phyloP scores from a whole-genome alignment of 2,113 vertebrate species.

The Lepus europaeus region DNA sequence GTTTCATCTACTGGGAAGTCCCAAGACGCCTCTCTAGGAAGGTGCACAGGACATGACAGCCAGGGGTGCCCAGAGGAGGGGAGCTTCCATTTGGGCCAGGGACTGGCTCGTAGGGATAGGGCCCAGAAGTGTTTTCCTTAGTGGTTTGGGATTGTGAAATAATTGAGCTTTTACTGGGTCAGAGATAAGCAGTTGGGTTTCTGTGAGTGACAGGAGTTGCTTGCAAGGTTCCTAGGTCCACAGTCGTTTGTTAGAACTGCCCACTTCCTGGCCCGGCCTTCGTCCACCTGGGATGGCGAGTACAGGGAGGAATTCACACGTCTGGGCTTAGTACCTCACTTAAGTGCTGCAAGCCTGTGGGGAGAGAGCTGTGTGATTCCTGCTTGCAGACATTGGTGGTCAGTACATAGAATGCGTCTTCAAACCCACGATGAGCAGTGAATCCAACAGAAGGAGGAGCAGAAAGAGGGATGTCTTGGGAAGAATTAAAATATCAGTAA shows the following conservation, averaged over 20 bases:
- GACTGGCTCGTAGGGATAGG: no score
- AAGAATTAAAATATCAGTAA: not conserved
- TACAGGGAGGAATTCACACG: not conserved
- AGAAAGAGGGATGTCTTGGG: not conserved
- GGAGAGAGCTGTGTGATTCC: not conserved
- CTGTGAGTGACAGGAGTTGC: not conserved
- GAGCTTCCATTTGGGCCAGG: not conserved
- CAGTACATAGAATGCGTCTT: not conserved
- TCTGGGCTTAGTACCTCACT: not conserved
- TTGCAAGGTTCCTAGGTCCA: not conserved
- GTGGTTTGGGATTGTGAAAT: not conserved
- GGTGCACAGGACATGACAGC: not conserved
- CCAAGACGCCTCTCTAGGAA: not conserved
- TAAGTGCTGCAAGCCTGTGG: not conserved
- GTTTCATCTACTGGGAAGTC: no score
- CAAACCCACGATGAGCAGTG: not conserved
- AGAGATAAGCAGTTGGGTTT: not conserved
- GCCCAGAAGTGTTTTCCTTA: not conserved
- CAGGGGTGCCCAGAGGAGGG: no score
- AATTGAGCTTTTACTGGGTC: not conserved
- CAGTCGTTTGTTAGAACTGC: not conserved
- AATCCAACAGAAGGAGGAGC: not conserved
- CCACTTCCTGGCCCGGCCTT: not conserved
- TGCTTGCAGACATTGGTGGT: not conserved
- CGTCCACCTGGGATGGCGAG: not conserved